Evolutionary conservation across 2,797 vertebrate genomes (phyloP).

Genomic region (Chaenodraco wilsoni): DNA sequence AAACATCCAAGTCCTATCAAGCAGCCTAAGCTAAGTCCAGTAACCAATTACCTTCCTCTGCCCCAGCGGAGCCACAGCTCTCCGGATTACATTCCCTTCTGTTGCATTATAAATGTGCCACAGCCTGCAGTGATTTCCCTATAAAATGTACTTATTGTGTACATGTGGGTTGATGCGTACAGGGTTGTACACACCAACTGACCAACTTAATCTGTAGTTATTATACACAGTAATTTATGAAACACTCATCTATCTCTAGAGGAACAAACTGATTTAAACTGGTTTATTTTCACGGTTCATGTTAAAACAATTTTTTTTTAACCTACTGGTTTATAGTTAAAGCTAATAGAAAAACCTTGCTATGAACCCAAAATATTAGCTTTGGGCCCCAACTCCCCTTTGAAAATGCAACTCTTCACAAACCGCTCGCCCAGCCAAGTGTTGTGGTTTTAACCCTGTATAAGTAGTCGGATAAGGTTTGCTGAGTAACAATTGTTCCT

Average conservation of each 20-base stretch:
- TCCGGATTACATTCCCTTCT: slow-evolving; percentile 74
- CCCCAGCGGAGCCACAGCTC: slow-evolving; percentile 58
- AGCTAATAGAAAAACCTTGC: background rate
- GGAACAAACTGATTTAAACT: background rate
- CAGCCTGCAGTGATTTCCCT: slow-evolving; percentile 63
- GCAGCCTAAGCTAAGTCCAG: slow-evolving; percentile 74
- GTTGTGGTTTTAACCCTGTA: no score
- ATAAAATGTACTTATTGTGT: slow-evolving; percentile 62
- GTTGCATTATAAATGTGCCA: slow-evolving; percentile 77
- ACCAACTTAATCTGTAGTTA: slow-evolving; percentile 13
- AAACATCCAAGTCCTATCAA: slow-evolving; percentile 72
- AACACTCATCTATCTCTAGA: slow-evolving; percentile 4
- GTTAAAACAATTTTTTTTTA: background rate
- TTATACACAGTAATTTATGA: slow-evolving; percentile 21
- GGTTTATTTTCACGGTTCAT: slow-evolving; percentile 10
- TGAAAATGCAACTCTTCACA: background rate
- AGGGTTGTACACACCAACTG: slow-evolving; percentile 37
- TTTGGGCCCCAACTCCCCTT: background rate
- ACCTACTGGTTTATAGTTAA: background rate
- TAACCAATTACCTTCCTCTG: slow-evolving; percentile 80
- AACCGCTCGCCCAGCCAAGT: background rate
- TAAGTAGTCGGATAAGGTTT: background rate
- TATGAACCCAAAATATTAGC: background rate
- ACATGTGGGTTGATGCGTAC: slow-evolving; percentile 53
- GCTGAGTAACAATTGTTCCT: background rate